These are phyloP conservation scores for Stenotaenia linearis DNA, from an alignment of 2,888 invertebrate species.

Conservation along the genomic window DNA sequence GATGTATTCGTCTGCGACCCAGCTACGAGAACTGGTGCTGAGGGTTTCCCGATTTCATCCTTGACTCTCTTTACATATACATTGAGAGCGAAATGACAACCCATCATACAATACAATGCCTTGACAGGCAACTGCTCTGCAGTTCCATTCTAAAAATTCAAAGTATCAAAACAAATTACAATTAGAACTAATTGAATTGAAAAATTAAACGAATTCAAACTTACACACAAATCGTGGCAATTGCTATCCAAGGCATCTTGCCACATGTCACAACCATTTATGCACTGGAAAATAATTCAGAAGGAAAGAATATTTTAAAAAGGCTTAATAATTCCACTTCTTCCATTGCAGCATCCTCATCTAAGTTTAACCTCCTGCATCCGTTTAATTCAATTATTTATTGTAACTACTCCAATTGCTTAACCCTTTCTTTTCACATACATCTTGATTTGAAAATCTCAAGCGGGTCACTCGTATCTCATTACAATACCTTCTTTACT, in stretches of 20 bases:
- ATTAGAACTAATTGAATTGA: background rate
- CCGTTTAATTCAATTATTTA: slow-evolving; percentile 7
- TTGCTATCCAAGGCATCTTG: slow-evolving; percentile 66
- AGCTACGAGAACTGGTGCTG: slow-evolving; percentile 69
- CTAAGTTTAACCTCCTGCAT: background rate
- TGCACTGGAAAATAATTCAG: slow-evolving; percentile 57
- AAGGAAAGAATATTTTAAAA: slow-evolving; percentile 39
- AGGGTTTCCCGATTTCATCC: slow-evolving; percentile 63
- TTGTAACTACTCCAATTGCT: slow-evolving; percentile 1
- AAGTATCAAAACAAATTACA: background rate
- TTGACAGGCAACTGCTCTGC: slow-evolving; percentile 42
- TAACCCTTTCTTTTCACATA: slow-evolving; percentile 7
- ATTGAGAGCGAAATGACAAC: slow-evolving; percentile 73
- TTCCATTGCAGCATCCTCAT: background rate
- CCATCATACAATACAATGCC: slow-evolving; percentile 70
- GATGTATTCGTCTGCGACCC: slow-evolving; percentile 71
- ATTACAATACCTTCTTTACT: slow-evolving; percentile 6
- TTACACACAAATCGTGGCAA: slow-evolving; percentile 76
- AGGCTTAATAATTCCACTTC: background rate
- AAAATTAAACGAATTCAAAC: slow-evolving; percentile 48
- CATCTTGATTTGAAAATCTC: slow-evolving; percentile 4
- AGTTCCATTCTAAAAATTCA: background rate
- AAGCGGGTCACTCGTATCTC: background rate
- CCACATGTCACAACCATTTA: slow-evolving; percentile 73
- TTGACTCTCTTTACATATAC: slow-evolving; percentile 65